Conservation (phyloP, 2,888 invertebrate genomes). For the Pristionchus arcanus region DNA sequence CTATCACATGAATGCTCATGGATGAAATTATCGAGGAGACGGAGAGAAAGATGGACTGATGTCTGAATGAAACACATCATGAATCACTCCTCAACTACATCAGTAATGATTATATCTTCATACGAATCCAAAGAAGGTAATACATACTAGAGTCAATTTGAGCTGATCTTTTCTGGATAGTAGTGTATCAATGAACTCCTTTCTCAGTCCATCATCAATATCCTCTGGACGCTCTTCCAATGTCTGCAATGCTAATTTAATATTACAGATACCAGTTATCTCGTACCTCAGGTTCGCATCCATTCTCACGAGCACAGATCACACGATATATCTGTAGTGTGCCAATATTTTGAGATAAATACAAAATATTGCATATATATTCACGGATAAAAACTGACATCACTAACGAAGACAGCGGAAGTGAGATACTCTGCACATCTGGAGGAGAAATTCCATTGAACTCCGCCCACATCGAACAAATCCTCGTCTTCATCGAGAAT, state of each 20-base stretch:
- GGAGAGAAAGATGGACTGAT: constrained; percentile 20
- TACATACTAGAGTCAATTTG: constrained; percentile 20
- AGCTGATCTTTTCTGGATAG: background rate
- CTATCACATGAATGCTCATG: constrained; percentile 12
- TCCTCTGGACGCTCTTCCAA: background rate
- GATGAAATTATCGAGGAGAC: constrained; percentile 44
- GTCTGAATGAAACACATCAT: constrained; percentile 5
- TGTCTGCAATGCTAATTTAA: background rate
- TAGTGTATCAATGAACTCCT: background rate
- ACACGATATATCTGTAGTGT: constrained; percentile 33
- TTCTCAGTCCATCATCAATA: constrained; percentile 33
- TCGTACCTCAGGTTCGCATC: constrained; percentile 7
- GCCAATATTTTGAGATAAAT: background rate
- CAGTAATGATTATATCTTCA: too few species aligned
- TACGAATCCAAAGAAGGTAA: background rate
- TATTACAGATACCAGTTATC: background rate
- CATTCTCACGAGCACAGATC: constrained; percentile 38
- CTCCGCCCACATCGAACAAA: constrained; percentile 44
- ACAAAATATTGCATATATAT: background rate
- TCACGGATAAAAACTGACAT: background rate
- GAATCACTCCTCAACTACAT: background rate
- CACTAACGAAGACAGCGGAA: constrained; percentile 24
- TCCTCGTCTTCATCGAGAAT: background rate
- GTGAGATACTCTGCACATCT: constrained; percentile 55
- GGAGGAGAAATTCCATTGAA: constrained; percentile 54